Evolutionary conservation across 2,113 vertebrate genomes (phyloP), one percentile per base, ranked within the genome.

Genomic region (Motacilla alba): DNA sequence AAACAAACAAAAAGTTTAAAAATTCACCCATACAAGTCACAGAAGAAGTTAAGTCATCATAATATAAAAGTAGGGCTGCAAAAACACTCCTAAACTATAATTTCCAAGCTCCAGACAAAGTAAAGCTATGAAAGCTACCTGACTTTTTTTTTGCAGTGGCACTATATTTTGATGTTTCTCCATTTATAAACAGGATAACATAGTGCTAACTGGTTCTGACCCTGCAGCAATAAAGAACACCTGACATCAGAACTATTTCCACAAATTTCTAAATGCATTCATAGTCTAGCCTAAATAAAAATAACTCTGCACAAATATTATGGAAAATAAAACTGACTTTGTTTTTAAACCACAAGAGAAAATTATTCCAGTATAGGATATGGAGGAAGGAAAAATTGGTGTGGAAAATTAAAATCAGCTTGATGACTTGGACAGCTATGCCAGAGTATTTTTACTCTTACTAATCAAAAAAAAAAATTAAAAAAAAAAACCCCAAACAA

Each of bases 361-460:
- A 93, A 52, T 35, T 2, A 94, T 84, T 94, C 92, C 96, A 97
- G 94, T 78, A 96, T 85, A 97, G 95, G 97, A 96, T 91, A 83
- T 91, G 93, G 96, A 97, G 85, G 64, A 94, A 91, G 90, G 85
- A 81, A 96, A 96, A 87, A 60, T n/a, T 89, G 47, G 59, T 90
- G 73, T 87, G 47, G 60, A 75, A 95, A 96, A 84, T 77, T 64
- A 92, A 92, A 92, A 86, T 83, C 22, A 93, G 87, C 90, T 90
- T 53, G 70, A 92, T 70, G 47, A 90, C 64, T 90, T 69, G 76
- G 68, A 77, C 41, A 95, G 43, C 68, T 91, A 82, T 27, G 83
- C 49, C 93, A 55, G 90, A 92, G 50, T 92, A 96, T 58, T 93
- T 85, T 83, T 39, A 90, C 68, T 94, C 75, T 67, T 83, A 58